Evolutionary conservation across 2,888 invertebrate species (phyloP).

Genomic region (Dryadula phaetusa): DNA sequence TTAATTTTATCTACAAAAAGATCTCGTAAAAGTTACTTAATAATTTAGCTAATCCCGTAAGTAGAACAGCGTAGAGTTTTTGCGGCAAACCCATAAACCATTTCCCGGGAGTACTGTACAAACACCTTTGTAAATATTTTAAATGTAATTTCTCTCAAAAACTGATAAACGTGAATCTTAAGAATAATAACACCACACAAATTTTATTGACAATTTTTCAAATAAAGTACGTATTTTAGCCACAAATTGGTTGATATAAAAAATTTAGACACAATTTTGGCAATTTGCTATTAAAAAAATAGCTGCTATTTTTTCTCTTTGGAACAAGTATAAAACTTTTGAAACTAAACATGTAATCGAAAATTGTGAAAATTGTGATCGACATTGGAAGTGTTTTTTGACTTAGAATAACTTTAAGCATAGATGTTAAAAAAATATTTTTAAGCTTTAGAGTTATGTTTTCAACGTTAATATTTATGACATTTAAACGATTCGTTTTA

Average conservation of each 20-base stretch:
- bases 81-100: constrained; percentile 26
- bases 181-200: neutral
- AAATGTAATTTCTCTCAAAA: constrained; percentile 23
- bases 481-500: too few relatives aligned
- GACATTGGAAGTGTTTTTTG: too few relatives aligned
- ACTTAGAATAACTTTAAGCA: too few relatives aligned
- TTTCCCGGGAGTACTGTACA: constrained; percentile 28
- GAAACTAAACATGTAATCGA: too few relatives aligned
- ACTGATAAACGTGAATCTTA: constrained; percentile 10
- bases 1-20: neutral
- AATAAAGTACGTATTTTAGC: neutral
- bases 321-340: too few relatives aligned
- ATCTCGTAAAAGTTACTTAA: constrained; percentile 6
- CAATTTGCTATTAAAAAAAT: neutral
- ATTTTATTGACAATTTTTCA: neutral
- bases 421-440: too few relatives aligned
- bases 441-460: too few relatives aligned
- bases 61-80: constrained; percentile 16
- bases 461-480: too few relatives aligned
- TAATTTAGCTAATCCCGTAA: constrained; percentile 27
- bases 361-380: too few relatives aligned
- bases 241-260: neutral
- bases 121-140: constrained; percentile 27
- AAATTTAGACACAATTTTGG: neutral
- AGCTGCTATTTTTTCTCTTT: too few relatives aligned